These are phyloP conservation scores for Xylota sylvarum DNA, from an alignment of 2,888 invertebrate species.

Conservation along the genomic window DNA sequence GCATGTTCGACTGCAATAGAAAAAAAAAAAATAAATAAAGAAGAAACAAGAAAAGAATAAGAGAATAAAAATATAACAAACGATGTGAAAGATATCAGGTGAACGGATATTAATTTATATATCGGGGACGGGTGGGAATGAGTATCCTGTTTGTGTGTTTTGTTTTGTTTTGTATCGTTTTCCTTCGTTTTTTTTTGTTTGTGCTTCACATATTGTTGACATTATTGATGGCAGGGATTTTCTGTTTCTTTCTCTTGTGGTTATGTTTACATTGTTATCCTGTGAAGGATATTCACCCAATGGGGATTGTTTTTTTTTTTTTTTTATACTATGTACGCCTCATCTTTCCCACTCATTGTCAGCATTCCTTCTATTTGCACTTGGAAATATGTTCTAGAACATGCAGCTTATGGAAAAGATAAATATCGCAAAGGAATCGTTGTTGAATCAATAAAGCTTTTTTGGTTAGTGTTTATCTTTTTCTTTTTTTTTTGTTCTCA, in stretches of 20 bases:
- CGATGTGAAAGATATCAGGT: constrained; percentile 77
- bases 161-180: no score
- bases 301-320: constrained; percentile 22
- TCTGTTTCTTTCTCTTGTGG: constrained; percentile 28
- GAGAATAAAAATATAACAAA: constrained; percentile 53
- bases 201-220: constrained; percentile 70
- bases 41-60: constrained; percentile 16
- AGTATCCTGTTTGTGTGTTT: constrained; percentile 9
- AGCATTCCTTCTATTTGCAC: constrained; percentile 46
- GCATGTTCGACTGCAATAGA: constrained; percentile 65
- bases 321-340: constrained; percentile 34
- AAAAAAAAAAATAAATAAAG: no score
- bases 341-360: constrained; percentile 26
- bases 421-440: constrained; percentile 54
- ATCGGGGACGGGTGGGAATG: constrained; percentile 59
- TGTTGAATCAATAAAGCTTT: constrained; percentile 61
- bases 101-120: constrained; percentile 76
- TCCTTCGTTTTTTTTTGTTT: constrained; percentile 39
- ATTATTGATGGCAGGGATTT: constrained; percentile 74
- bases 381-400: constrained; percentile 41
- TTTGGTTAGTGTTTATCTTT: constrained; percentile 24
- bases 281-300: constrained; percentile 57
- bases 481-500: not conserved
- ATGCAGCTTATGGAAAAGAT: constrained; percentile 45
- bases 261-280: constrained; percentile 68